Evolutionary conservation across 1,140 invertebrate genomes (phyloP).

Genomic region (Lerema accius): DNA sequence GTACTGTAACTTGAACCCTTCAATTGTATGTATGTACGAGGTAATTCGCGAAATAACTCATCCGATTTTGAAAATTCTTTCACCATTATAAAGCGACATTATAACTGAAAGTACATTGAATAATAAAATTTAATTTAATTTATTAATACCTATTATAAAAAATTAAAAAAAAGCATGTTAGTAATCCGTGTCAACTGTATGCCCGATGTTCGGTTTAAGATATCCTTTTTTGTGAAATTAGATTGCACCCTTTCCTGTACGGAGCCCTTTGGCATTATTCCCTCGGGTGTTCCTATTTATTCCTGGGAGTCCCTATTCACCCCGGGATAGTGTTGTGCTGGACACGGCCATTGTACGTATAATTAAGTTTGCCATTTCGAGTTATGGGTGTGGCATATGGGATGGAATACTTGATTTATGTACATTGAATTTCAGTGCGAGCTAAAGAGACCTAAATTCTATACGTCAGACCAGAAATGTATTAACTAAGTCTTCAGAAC

Average conservation of each 20-base stretch:
- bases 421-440: too few relatives aligned
- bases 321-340: conserved; percentile 50
- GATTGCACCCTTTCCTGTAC: conserved; percentile 67
- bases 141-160: too few relatives aligned
- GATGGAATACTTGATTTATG: conserved; percentile 30
- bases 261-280: conserved; percentile 55
- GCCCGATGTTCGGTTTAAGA: conserved; percentile 56
- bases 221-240: conserved; percentile 73
- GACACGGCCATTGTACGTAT: conserved; percentile 52
- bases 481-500: too few relatives aligned
- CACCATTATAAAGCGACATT: too few relatives aligned
- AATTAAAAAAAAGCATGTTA: background rate
- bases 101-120: too few relatives aligned
- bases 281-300: conserved; percentile 49
- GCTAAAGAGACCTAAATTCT: too few relatives aligned
- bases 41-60: too few relatives aligned
- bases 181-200: conserved; percentile 30
- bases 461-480: too few relatives aligned
- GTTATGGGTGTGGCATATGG: conserved; percentile 13
- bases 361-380: conserved; percentile 60
- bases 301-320: conserved; percentile 49
- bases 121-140: too few relatives aligned
- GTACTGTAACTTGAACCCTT: too few relatives aligned
- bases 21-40: too few relatives aligned
- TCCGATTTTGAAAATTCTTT: too few relatives aligned